Evolutionary conservation across 2,113 vertebrate species (phyloP), one percentile per base, ranked within the genome.

Genomic region (Neolamprologus cancellatus): DNA sequence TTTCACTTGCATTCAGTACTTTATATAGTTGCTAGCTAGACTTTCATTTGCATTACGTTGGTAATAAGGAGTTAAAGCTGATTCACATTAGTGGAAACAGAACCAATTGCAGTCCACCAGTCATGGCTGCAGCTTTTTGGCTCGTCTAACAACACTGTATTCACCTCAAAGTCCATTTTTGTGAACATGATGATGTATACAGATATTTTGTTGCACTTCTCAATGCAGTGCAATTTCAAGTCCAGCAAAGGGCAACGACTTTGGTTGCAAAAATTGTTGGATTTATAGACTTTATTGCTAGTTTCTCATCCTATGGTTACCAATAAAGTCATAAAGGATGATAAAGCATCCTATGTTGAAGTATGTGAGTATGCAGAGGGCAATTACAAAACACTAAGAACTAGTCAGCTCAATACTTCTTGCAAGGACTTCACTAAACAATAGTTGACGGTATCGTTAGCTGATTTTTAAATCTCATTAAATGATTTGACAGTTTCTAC

Each of bases 241-340:
- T 69, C 34, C n/a, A 69, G 12, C n/a, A 15, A 39, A 2, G 34
- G 64, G 3, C n/a, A 8, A 23, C 7, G 2, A 36, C 34, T 69
- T 23, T 15, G 20, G 36, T 4, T 69, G 1, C 36, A 69, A 69
- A 32, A 32, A 32, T 3, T 25, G 25, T 25, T 25, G 66, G 8
- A 44, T 71, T 46, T 44, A 44, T 46, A 71, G 8, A 25, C 13
- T 44, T 25, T 23, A 71, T 15, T 44, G 66, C 20, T 71, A 7
- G 8, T 44, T 44, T 10, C 66, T 0, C 4, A 7, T 71, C 13
- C 23, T 46, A 2, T 17, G 20, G n/a, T 36, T 14, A 39, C 4
- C 18, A 39, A 5, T 20, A 0, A 36, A 1, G 18, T 66, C 2
- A 69, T 0, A 69, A 69, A 69, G 0, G 34, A 41, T 23, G 64